Base-by-base conservation (phyloP, 1,140 invertebrate species). In the Venustaconcha ellipsiformis region DNA sequence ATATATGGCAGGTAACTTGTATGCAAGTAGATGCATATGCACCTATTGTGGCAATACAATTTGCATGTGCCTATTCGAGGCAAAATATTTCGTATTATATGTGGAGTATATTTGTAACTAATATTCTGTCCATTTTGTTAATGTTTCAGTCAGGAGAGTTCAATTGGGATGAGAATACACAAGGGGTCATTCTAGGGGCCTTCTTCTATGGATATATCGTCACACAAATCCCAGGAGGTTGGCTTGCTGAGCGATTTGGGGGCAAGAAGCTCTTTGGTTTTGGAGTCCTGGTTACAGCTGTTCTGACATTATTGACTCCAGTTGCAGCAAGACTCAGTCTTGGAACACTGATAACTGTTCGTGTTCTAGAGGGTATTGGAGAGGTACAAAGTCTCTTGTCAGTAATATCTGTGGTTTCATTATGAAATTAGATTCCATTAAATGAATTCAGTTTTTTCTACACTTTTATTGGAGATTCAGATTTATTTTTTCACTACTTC, bases 311-410 rank as follows among this genome's bases (percentile, higher is more conserved):
- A 13, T 85, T 97, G 0, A 96, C 95, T 3, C 96, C 96, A 3
- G 77, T 93, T 0, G 92, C 94, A 0, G 94, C 95, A 0, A 70
- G 82, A 57, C 91, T 92, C 26, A 94, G 93, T 79, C 92, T 94
- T 4, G 92, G 92, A 20, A 86, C 94, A 17, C 91, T 97, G 0
- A 89, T 97, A 30, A 91, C 92, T 5, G 91, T 96, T 0, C 91
- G 96, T 80, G 93, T 97, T 20, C 88, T 97, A 26, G 95, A 97
- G 90, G 96, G 96, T 62, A 87, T 97, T 64, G 95, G 95, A 84
- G 95, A 97, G 92, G 95, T 96, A 90, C 37, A 8, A 48, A 48
- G 11, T 48, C 6, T 0, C 8, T 8, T 8, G 37, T 30, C 26
- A 30, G 26, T 48, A 11, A 48, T 8, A 48, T 48, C 37, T 48